Base-by-base conservation (phyloP, 2,797 vertebrate species). In the Acanthurus lineatus region DNA sequence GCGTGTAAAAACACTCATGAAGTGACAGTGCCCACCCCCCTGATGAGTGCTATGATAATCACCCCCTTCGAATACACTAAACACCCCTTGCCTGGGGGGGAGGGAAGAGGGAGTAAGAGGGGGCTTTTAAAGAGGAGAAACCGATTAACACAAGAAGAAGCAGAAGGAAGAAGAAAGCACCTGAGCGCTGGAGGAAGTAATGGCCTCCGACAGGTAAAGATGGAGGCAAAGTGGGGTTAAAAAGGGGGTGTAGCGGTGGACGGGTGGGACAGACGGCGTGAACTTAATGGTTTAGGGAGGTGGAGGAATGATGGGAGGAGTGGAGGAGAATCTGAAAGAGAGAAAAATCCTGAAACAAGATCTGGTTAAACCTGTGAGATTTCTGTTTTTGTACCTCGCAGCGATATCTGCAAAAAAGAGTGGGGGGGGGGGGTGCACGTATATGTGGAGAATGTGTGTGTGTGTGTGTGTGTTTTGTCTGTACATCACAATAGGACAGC, bases 51-150 rank as follows among this genome's bases (percentile, higher is more conserved):
- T 42, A 1, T 52, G 73, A 86, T 86, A 84, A 82, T 82, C 20
- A 78, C 66, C 42, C 51, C 76, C 25, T 89, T 84, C 89, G 86
- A 91, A 74, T 35, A 1, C 54, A 64, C 44, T 69, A 20, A 83
- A 73, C 61, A 40, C 15, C 47, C 56, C 65, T 57, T 12, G 61
- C 52, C 84, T 47, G 61, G 19, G 76, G 75, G 65, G 56, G 42
- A 2, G 69, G 19, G 0, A 42, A 38, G 69, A 25, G 25, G 25
- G 25, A 25, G 25, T 3, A 25, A 25, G 25, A 25, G 25, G 25
- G 25, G 2, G 15, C n/a, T 48, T 78, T 52, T 59, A 11, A 77
- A 51, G 79, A 58, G 35, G 54, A 62, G 80, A 57, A 52, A 80
- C 35, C 0, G 19, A 68, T 49, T 48, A 83, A 69, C 52, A 59